Evolutionary conservation across 1,140 invertebrate genomes (phyloP).

Genomic region (Drosophila erecta): DNA sequence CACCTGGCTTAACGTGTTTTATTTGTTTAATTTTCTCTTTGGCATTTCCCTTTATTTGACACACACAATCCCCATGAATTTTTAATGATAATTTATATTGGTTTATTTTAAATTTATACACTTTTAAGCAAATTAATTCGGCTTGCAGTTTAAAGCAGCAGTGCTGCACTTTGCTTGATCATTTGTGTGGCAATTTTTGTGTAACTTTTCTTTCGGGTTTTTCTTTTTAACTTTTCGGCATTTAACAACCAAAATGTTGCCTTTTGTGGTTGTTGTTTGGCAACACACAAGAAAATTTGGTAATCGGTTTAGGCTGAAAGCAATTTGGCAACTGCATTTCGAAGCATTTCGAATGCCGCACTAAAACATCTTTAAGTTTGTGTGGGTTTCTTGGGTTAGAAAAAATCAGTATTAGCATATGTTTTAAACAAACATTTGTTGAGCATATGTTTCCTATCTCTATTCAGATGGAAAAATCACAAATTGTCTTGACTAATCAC

Average conservation of each 20-base stretch:
- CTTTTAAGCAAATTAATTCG: constrained; percentile 5
- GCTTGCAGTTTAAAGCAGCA: constrained; percentile 28
- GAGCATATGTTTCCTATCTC: constrained; percentile 30
- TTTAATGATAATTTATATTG: constrained; percentile 23
- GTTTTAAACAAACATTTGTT: constrained; percentile 28
- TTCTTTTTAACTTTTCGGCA: constrained; percentile 24
- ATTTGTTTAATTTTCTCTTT: constrained; percentile 33
- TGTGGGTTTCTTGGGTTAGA: constrained; percentile 14
- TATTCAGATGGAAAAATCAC: neutral
- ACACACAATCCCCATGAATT: constrained; percentile 5
- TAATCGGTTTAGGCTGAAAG: constrained; percentile 30
- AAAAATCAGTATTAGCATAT: constrained; percentile 42
- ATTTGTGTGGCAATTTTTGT: constrained; percentile 34
- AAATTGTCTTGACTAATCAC: constrained; percentile 29
- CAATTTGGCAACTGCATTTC: constrained; percentile 62
- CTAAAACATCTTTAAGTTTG: constrained; percentile 26
- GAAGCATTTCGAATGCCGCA: constrained; percentile 28
- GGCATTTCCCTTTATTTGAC: constrained; percentile 8
- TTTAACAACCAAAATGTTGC: constrained; percentile 37
- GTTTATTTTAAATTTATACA: constrained; percentile 2
- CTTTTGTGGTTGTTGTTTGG: constrained; percentile 44
- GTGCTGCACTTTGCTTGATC: constrained; percentile 4
- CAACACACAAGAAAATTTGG: constrained; percentile 40
- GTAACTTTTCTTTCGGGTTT: constrained; percentile 35
- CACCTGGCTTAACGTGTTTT: constrained; percentile 8